Percentiles rank a stretch among this genome's conserved stretches.
phyloP scores from a whole-genome alignment of 1,140 invertebrate species.

The Zaprionus nigranus region DNA sequence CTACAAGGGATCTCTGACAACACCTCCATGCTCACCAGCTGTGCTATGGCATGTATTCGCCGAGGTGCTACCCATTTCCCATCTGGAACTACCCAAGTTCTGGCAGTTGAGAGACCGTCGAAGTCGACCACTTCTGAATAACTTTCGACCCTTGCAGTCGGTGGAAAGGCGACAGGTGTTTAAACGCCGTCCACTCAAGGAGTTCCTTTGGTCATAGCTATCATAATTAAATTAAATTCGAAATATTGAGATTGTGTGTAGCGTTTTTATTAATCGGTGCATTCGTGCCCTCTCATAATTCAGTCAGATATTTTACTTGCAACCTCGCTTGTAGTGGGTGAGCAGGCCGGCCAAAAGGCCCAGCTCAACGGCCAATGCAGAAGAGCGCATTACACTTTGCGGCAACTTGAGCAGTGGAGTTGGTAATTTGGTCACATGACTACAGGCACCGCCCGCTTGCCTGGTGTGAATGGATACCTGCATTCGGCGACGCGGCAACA shows the following conservation, averaged over 20 bases:
- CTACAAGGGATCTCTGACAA: slow-evolving; percentile 96
- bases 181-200: slow-evolving; percentile 74
- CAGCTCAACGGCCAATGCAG: slow-evolving; percentile 52
- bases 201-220: slow-evolving; percentile 53
- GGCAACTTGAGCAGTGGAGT: slow-evolving; percentile 30
- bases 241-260: slow-evolving; percentile 9
- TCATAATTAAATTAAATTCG: neutral
- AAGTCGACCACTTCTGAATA: slow-evolving; percentile 85
- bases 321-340: slow-evolving; percentile 20
- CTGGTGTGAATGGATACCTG: slow-evolving; percentile 5
- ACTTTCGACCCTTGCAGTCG: slow-evolving; percentile 87
- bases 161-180: slow-evolving; percentile 87
- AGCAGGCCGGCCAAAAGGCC: slow-evolving; percentile 53
- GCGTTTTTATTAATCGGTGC: slow-evolving; percentile 33
- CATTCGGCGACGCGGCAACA: neutral
- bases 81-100: slow-evolving; percentile 86
- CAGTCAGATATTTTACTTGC: slow-evolving; percentile 14
- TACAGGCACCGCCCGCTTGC: neutral
- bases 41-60: slow-evolving; percentile 96
- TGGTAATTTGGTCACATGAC: neutral
- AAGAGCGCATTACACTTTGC: slow-evolving; percentile 23
- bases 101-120: slow-evolving; percentile 86
- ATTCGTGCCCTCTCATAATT: neutral
- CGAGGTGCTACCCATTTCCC: slow-evolving; percentile 86
- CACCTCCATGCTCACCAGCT: slow-evolving; percentile 94